Evolutionary conservation across 2,888 invertebrate species (phyloP).

Genomic region (Cyclophora punctaria): DNA sequence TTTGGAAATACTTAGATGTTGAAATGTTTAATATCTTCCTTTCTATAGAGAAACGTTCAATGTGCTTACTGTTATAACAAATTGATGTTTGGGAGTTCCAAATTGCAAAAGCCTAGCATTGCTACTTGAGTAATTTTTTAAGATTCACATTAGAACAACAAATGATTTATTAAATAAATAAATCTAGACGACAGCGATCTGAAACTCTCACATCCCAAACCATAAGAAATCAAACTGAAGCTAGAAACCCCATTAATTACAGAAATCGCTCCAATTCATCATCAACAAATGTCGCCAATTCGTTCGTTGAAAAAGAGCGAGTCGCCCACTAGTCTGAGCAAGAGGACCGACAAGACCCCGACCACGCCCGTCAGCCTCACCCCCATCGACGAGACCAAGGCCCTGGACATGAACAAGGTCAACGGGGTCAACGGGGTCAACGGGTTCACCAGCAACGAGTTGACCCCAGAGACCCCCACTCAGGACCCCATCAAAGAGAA

Average conservation of each 20-base stretch:
- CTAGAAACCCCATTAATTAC: slow-evolving; percentile 32
- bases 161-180: no score
- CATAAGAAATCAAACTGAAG: slow-evolving; percentile 1
- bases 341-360: slow-evolving; percentile 68
- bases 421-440: slow-evolving; percentile 45
- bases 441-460: slow-evolving; percentile 50
- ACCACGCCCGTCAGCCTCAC: slow-evolving; percentile 68
- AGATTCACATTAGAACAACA: no score
- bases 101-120: slow-evolving; percentile 8
- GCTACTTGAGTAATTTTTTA: no score
- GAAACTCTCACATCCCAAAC: slow-evolving; percentile 18
- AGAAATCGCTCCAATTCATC: slow-evolving; percentile 71
- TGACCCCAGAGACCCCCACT: slow-evolving; percentile 59
- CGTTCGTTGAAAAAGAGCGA: slow-evolving; percentile 69
- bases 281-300: slow-evolving; percentile 72
- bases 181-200: background rate
- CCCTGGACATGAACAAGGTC: slow-evolving; percentile 62
- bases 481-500: slow-evolving; percentile 49
- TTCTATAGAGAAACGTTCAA: slow-evolving; percentile 8
- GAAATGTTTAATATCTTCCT: no score
- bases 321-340: slow-evolving; percentile 65
- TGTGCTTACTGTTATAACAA: slow-evolving; percentile 30
- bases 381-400: slow-evolving; percentile 68
- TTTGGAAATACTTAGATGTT: no score
- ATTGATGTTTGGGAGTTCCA: slow-evolving; percentile 29